Evolutionary conservation across 2,888 invertebrate species (phyloP).

Genomic region (Operophtera brumata): DNA sequence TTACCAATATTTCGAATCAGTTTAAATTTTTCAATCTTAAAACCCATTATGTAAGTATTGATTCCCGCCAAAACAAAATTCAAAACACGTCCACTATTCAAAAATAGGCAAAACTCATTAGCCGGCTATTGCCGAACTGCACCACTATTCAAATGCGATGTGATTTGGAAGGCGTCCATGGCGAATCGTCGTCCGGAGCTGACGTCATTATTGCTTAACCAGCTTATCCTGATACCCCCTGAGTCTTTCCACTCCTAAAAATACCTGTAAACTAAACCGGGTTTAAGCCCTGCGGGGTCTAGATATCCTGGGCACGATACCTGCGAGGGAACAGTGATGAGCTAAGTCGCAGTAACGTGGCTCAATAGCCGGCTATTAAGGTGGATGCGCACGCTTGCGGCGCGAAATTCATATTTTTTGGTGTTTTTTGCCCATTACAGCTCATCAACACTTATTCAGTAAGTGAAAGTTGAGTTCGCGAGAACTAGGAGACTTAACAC

Average conservation of each 20-base stretch:
- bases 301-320: slow-evolving; percentile 52
- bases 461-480: too few species aligned
- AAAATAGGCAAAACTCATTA: slow-evolving; percentile 61
- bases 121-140: slow-evolving; percentile 58
- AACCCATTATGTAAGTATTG: neutral
- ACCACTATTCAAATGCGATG: slow-evolving; percentile 69
- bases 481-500: too few species aligned
- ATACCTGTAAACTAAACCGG: slow-evolving; percentile 29
- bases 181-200: slow-evolving; percentile 49
- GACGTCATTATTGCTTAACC: slow-evolving; percentile 53
- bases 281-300: slow-evolving; percentile 38
- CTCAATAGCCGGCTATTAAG: slow-evolving; percentile 67
- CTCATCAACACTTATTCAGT: too few species aligned
- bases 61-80: slow-evolving; percentile 9
- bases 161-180: slow-evolving; percentile 71
- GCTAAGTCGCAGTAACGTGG: slow-evolving; percentile 64
- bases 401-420: too few species aligned
- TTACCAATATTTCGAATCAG: too few species aligned
- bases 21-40: neutral
- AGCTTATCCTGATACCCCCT: slow-evolving; percentile 46
- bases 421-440: too few species aligned
- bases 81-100: slow-evolving; percentile 33
- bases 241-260: slow-evolving; percentile 35
- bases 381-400: too few species aligned
- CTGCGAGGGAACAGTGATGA: slow-evolving; percentile 64